Conservation (phyloP, 1,140 invertebrate species). For the Ceratina australensis region DNA sequence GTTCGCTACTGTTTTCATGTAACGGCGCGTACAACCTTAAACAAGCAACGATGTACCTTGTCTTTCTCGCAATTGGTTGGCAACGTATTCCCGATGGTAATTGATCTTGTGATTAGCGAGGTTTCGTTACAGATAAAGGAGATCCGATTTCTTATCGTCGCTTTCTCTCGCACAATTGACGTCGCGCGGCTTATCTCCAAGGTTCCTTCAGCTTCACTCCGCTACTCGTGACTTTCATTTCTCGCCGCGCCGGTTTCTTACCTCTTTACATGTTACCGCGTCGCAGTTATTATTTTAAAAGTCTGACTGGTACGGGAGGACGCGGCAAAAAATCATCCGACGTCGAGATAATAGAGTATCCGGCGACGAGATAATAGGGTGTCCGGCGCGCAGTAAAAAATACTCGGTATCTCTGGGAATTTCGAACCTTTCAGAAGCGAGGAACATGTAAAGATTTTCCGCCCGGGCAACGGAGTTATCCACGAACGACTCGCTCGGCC, state of each 20-base stretch:
- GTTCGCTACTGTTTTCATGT: neutral
- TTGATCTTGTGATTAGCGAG: neutral
- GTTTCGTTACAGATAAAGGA: neutral
- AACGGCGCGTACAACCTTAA: neutral
- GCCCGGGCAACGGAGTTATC: neutral
- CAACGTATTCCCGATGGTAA: neutral
- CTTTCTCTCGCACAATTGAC: neutral
- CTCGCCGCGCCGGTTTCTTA: neutral
- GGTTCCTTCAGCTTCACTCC: neutral
- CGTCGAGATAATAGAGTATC: too few relatives aligned
- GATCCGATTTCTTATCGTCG: neutral
- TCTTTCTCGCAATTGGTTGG: neutral
- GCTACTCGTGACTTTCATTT: too few relatives aligned
- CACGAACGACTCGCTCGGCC: neutral
- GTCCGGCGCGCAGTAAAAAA: too few relatives aligned
- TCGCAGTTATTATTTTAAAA: neutral
- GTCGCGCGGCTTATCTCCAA: constrained; percentile 8
- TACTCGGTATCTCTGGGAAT: too few relatives aligned
- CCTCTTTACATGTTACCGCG: too few relatives aligned
- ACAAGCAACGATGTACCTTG: neutral
- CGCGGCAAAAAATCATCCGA: too few relatives aligned
- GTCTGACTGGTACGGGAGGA: neutral
- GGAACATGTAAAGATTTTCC: too few relatives aligned
- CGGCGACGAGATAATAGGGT: too few relatives aligned
- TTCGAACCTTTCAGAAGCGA: neutral